A percentile compares a stretch with the other conserved stretches of the same genome.
Conservation (phyloP, 1,140 invertebrate genomes). For the Drosophila pallidifrons region DNA sequence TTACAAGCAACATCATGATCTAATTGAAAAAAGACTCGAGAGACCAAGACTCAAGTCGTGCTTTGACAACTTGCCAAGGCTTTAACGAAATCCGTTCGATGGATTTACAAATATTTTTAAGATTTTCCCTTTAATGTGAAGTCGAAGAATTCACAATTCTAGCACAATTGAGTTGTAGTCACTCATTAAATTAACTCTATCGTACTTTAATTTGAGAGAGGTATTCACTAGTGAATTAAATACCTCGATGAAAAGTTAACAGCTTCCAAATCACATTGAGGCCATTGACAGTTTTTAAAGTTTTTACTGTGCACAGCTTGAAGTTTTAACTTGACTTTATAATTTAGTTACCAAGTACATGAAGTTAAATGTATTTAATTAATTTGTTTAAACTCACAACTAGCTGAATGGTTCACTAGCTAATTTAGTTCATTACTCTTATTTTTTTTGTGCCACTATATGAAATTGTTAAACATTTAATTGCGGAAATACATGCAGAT, state of each 20-base stretch:
- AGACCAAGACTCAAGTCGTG: slow-evolving; percentile 38
- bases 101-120: slow-evolving; percentile 1
- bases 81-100: slow-evolving; percentile 29
- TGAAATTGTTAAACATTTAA: slow-evolving; percentile 25
- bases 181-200: neutral
- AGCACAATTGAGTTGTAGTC: neutral
- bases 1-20: slow-evolving; percentile 9
- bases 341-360: neutral
- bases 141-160: neutral
- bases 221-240: slow-evolving; percentile 3
- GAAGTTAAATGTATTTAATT: slow-evolving; percentile 20
- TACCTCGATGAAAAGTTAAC: slow-evolving; percentile 30
- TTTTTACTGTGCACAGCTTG: neutral
- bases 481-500: slow-evolving; percentile 31
- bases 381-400: slow-evolving; percentile 17
- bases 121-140: slow-evolving; percentile 2
- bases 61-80: slow-evolving; percentile 13
- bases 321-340: neutral
- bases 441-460: slow-evolving; percentile 8
- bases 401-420: slow-evolving; percentile 40
- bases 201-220: neutral
- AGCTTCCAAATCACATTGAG: slow-evolving; percentile 2
- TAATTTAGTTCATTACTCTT: slow-evolving; percentile 61
- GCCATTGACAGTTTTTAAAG: slow-evolving; percentile 2
- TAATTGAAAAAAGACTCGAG: slow-evolving; percentile 45